Evolutionary conservation across 2,797 vertebrate genomes (phyloP), one percentile per base, ranked within the genome.

Genomic region (Coregonus sp.): DNA sequence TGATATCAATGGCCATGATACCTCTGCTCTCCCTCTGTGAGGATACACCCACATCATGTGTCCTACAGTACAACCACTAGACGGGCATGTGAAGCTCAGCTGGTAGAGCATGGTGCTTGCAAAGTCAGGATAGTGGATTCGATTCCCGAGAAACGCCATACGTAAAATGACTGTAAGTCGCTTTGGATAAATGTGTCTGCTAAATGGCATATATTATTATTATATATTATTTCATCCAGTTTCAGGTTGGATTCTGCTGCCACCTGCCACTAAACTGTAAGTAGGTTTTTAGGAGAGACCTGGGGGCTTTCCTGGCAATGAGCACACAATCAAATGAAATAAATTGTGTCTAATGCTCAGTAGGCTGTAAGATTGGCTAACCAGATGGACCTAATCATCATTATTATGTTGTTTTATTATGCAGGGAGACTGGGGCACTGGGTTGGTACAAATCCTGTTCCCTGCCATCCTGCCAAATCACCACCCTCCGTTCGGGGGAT

Each of bases 381-480:
- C 56, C 56, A 59, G 56, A 20, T 20, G 56, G n/a, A 59, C 56
- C 56, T 59, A 7, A 18, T 59, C 18, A 59, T 20, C 18, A 20
- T 59, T 20, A 59, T 59, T n/a, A 47, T 47, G 40, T n/a, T 59
- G 15, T 59, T 59, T 59, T 59, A 59, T 59, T 6, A 59, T 2
- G n/a, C 56, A n/a, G 15, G 56, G 56, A 7, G 56, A 59, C 15
- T 18, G 56, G n/a, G 15, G 56, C 56, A n/a, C 56, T 59, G 56
- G n/a, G 56, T 59, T 59, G n/a, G 56, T 59, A n/a, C 56, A 9
- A 20, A 59, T 59, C 56, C 56, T 59, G 56, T 59, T 59, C 56
- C 56, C 18, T 40, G 56, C n/a, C 56, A 20, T n/a, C 54, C 31
- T 70, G 16, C 40, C 66, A 73, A 73, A 66, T 54, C 65, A 72